Evolutionary conservation across 1,140 invertebrate species (phyloP).

Genomic region (Stegodyphus mimosarum): DNA sequence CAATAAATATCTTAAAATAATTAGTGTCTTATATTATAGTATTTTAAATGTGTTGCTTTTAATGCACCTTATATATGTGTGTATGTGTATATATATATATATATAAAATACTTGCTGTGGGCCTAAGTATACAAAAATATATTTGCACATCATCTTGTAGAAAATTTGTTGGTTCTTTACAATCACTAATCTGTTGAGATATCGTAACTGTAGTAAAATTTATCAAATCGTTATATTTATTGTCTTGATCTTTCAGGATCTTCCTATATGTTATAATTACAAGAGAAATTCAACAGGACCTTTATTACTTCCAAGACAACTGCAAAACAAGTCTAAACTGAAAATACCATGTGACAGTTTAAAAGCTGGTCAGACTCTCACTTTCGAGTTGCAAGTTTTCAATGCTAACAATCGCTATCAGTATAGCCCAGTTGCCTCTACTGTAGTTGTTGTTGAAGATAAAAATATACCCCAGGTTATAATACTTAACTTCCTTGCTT

Average conservation of each 20-base stretch:
- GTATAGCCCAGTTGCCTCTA: constrained; percentile 52
- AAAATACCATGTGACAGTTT: constrained; percentile 49
- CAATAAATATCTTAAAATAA: no score
- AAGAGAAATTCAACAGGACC: constrained; percentile 43
- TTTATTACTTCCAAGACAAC: constrained; percentile 42
- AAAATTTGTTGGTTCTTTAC: no score
- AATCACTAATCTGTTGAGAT: no score
- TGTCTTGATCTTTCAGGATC: constrained; percentile 15
- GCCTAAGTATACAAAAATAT: no score
- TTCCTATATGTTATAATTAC: constrained; percentile 50
- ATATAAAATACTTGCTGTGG: no score
- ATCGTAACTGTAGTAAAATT: no score
- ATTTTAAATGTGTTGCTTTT: no score
- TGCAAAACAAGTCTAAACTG: constrained; percentile 45
- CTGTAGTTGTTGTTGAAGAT: constrained; percentile 54
- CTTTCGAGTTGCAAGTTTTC: constrained; percentile 62
- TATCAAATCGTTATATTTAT: neutral
- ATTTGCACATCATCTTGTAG: no score
- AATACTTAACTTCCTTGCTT: neutral
- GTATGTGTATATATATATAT: no score
- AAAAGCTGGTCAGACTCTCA: constrained; percentile 57
- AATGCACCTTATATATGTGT: no score
- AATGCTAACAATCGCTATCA: constrained; percentile 59
- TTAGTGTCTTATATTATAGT: no score
- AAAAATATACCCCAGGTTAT: constrained; percentile 61